Conservation (phyloP, 2,888 invertebrate species). For the Hypercompe scribonia region DNA sequence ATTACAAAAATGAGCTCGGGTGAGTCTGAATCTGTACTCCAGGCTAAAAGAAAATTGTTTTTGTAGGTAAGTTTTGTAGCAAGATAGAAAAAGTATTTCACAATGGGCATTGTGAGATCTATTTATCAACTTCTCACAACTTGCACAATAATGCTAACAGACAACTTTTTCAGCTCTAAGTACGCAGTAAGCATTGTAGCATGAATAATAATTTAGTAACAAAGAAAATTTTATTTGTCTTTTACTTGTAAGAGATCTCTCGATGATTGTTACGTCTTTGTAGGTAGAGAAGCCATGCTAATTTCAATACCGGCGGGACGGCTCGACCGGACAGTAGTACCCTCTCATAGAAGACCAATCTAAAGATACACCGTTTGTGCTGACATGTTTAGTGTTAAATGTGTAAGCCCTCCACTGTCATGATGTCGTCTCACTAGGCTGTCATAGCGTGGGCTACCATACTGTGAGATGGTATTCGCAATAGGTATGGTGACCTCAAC, state of each 20-base stretch:
- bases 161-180: constrained; percentile 29
- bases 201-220: constrained; percentile 13
- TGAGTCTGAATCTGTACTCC: not conserved
- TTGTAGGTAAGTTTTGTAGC: constrained; percentile 28
- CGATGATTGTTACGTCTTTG: no score
- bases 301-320: no score
- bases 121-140: constrained; percentile 28
- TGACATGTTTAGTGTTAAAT: no score
- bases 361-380: no score
- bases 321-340: no score
- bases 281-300: no score
- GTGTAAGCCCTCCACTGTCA: no score
- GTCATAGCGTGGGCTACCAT: no score
- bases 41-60: constrained; percentile 17
- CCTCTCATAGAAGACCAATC: no score
- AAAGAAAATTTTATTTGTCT: constrained; percentile 1
- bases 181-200: constrained; percentile 24
- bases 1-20: not conserved
- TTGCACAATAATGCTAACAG: constrained; percentile 34
- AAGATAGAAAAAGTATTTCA: constrained; percentile 22
- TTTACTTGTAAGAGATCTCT: not conserved
- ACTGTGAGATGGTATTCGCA: no score
- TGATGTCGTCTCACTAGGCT: no score
- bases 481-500: no score
- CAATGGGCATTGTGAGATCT: constrained; percentile 40